phyloP scores from a whole-genome alignment of 2,888 invertebrate genomes.

The Selenia dentaria region DNA sequence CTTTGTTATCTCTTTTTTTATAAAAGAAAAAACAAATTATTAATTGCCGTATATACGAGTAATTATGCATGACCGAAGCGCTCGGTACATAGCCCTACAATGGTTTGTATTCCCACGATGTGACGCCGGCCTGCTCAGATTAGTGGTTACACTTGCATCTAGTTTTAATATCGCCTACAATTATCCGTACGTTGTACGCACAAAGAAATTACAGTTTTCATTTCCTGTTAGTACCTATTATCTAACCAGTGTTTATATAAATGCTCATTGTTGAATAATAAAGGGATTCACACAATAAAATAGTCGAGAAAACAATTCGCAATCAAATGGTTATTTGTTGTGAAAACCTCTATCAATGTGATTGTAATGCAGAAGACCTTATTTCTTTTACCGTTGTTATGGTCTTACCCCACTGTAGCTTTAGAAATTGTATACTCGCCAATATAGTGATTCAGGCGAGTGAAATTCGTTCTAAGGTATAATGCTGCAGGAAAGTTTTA shows the following conservation, averaged over 20 bases:
- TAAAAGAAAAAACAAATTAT: too few relatives aligned
- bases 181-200: constrained; percentile 49
- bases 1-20: too few relatives aligned
- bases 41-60: too few relatives aligned
- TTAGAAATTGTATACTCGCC: background rate
- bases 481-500: background rate
- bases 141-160: constrained; percentile 22
- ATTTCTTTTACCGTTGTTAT: constrained; percentile 20
- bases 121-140: constrained; percentile 23
- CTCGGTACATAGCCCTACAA: constrained; percentile 18
- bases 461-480: background rate
- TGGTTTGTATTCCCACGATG: constrained; percentile 27
- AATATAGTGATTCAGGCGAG: background rate
- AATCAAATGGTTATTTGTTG: constrained; percentile 15
- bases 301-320: constrained; percentile 20
- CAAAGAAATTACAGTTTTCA: constrained; percentile 59
- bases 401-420: constrained; percentile 1
- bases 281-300: constrained; percentile 31
- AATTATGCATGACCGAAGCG: constrained; percentile 28
- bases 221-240: constrained; percentile 54
- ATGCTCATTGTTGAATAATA: constrained; percentile 24
- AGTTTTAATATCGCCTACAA: constrained; percentile 42
- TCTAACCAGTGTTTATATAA: constrained; percentile 19
- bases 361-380: constrained; percentile 12
- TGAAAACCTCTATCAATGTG: constrained; percentile 14